Evolutionary conservation across 2,113 vertebrate genomes (phyloP), one percentile per base, ranked within the genome.

Genomic region (Mellivora capensis): DNA sequence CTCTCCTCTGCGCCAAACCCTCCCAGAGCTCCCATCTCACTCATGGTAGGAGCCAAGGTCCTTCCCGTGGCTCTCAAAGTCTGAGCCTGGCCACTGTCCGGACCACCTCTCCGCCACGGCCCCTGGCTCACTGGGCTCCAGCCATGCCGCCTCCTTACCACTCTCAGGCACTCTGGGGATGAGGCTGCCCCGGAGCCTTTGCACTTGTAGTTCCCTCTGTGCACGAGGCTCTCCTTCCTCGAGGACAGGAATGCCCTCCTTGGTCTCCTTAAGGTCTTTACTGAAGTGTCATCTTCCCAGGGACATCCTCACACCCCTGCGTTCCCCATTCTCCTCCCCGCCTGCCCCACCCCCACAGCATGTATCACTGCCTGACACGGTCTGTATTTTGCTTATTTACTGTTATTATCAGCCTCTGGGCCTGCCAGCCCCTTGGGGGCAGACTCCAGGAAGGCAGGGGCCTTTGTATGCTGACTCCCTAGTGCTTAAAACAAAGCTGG

Each of bases 321-420:
- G 27, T 57, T 59, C 57, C 64, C 11, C 4, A 18, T 1, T 18
- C 37, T 54, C 15, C 31, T 79, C 27, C 31, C 47, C 21, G 8
- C 67, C 6, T 20, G 23, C 2, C 9, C n/a, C 10, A 0, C 5
- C n/a, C 31, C n/a, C 31, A 25, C 0, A 37, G 62, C 15, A 1
- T 0, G 0, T 2, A 39, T 15, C 57, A 49, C 21, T 9, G 57
- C 27, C 4, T 27, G 15, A 17, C 14, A 6, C 2, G 37, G 42
- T 77, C 4, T 10, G 2, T 13, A 39, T 34, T 59, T 25, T 82
- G 64, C 42, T 74, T 29, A 13, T 31, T 80, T 37, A 57, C 12
- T 54, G 11, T 71, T 61, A 39, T 21, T 12, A 18, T 42, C 82
- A n/a, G 62, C 57, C 42, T n/a, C 89, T 20, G 6, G 6, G 52